A percentile compares a stretch with the other conserved stretches of the same genome.
Conservation (phyloP, 30 jellyfish, hydroid and myxozoan species). For the Rhopilema esculentum region DNA sequence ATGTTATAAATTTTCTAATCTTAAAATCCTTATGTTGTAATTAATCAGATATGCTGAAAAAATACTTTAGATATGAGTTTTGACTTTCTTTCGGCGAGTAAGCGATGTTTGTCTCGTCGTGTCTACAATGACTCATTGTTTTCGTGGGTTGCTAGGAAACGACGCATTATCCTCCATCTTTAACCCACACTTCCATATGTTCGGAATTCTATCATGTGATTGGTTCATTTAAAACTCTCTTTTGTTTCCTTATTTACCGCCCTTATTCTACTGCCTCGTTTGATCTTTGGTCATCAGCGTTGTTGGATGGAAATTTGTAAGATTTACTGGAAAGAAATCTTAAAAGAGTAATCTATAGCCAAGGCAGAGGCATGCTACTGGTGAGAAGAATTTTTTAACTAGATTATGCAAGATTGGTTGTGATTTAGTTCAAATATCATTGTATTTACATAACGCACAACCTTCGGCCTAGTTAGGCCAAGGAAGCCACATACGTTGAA, state of each 20-base stretch:
- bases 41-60: no score
- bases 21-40: no score
- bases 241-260: slow-evolving; percentile 61
- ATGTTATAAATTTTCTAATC: no score
- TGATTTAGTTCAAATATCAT: no score
- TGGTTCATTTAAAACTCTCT: slow-evolving; percentile 40
- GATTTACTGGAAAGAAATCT: background rate
- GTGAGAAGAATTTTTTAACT: background rate
- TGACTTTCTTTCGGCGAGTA: background rate
- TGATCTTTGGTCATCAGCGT: background rate
- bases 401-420: no score
- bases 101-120: background rate
- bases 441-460: no score
- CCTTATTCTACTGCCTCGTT: slow-evolving; percentile 30
- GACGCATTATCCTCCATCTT: background rate
- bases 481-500: no score
- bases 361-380: background rate
- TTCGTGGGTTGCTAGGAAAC: slow-evolving; percentile 38
- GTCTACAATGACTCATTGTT: slow-evolving; percentile 44
- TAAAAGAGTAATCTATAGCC: background rate
- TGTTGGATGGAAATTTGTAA: background rate
- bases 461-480: no score
- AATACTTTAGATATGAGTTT: background rate
- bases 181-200: background rate
- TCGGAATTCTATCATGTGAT: background rate